Evolutionary conservation across 1,140 invertebrate species (phyloP).

Genomic region (Yoshiicerus persimilis): DNA sequence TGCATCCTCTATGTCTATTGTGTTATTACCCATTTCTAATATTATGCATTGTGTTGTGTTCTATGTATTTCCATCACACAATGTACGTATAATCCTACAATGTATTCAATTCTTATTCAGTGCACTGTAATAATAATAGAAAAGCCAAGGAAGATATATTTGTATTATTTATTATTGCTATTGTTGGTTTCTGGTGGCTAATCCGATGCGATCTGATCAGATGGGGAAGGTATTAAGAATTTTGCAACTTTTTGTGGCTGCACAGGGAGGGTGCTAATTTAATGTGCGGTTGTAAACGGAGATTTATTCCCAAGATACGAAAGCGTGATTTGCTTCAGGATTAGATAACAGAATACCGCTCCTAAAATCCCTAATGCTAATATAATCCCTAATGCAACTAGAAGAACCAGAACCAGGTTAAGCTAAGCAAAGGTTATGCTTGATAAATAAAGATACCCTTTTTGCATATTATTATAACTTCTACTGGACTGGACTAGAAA

Average conservation of each 20-base stretch:
- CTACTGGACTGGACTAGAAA: background rate
- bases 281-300: slow-evolving; percentile 4
- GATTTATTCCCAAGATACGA: background rate
- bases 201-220: background rate
- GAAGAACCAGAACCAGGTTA: too few species aligned
- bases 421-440: too few species aligned
- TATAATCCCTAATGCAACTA: background rate
- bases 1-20: background rate
- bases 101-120: too few species aligned
- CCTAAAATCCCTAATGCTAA: background rate
- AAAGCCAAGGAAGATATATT: background rate
- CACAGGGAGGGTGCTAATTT: slow-evolving; percentile 25
- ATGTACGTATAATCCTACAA: too few species aligned
- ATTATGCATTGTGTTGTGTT: background rate
- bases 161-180: too few species aligned
- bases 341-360: background rate
- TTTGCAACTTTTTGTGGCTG: background rate
- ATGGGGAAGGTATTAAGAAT: background rate
- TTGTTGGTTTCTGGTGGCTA: background rate
- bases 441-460: too few species aligned
- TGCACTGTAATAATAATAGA: too few species aligned
- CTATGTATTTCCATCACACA: too few species aligned
- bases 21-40: background rate
- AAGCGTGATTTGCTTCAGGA: slow-evolving; percentile 1
- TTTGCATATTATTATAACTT: background rate